These are phyloP conservation scores for Folsomia candida DNA, from an alignment of 2,888 invertebrate genomes.

Conservation along the genomic window DNA sequence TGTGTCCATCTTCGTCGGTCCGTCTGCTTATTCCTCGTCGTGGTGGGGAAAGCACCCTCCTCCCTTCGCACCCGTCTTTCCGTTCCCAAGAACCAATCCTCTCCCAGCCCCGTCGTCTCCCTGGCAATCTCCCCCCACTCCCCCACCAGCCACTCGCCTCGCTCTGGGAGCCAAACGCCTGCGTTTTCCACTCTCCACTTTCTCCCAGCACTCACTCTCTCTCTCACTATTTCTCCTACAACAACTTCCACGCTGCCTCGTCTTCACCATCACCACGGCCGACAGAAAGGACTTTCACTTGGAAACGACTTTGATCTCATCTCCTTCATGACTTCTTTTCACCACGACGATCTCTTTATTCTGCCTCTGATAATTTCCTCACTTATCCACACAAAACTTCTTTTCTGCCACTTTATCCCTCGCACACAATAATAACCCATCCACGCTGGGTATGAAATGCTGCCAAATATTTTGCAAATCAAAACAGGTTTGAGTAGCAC, in stretches of 20 bases:
- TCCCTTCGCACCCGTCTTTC: constrained; percentile 47
- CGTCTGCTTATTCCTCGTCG: too few relatives aligned
- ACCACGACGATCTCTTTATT: too few relatives aligned
- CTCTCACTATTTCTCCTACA: neutral
- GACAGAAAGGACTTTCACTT: too few relatives aligned
- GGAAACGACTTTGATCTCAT: neutral
- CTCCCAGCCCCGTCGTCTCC: constrained; percentile 40
- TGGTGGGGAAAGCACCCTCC: constrained; percentile 24
- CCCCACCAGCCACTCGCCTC: constrained; percentile 43
- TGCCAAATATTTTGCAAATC: neutral
- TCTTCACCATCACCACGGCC: neutral
- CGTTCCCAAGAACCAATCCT: constrained; percentile 43
- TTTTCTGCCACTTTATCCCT: too few relatives aligned
- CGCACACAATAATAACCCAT: neutral
- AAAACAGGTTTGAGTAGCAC: neutral
- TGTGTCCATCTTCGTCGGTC: too few relatives aligned
- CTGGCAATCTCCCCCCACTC: constrained; percentile 42
- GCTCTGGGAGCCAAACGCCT: constrained; percentile 27
- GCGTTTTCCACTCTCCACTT: constrained; percentile 25
- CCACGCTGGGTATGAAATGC: neutral
- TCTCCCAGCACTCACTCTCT: constrained; percentile 20
- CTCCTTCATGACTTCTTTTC: too few relatives aligned
- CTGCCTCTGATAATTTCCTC: too few relatives aligned
- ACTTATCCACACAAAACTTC: too few relatives aligned
- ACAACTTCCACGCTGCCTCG: neutral